A percentile compares a stretch with the other conserved stretches of the same genome.
Conservation (phyloP, 2,888 invertebrate species). For the Papilio demoleus region DNA sequence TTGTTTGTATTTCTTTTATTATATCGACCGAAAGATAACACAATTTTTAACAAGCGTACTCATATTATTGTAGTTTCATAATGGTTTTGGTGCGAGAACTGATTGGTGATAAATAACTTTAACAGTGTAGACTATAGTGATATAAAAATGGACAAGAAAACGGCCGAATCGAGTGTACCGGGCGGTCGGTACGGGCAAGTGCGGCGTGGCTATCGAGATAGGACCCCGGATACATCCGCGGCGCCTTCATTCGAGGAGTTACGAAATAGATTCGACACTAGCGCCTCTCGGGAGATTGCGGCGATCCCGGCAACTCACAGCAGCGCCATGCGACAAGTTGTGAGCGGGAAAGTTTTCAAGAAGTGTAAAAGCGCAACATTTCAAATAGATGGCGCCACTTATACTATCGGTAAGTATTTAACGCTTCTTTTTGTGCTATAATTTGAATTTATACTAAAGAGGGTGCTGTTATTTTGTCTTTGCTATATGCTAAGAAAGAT, state of each 20-base stretch:
- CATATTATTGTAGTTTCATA: conserved; percentile 27
- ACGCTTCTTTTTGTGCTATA: not conserved
- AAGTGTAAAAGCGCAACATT: conserved; percentile 95
- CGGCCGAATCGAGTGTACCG: conserved; percentile 48
- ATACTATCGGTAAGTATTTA: conserved; percentile 89
- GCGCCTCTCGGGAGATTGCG: conserved; percentile 73
- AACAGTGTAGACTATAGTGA: conserved; percentile 43
- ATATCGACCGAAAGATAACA: conserved; percentile 25
- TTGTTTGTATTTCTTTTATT: not conserved
- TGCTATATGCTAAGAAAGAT: too few species aligned
- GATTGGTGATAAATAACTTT: conserved; percentile 41
- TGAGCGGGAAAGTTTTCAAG: conserved; percentile 86
- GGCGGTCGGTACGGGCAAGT: conserved; percentile 73
- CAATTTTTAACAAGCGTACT: not conserved
- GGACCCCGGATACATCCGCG: conserved; percentile 65
- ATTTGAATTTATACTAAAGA: conserved; percentile 10
- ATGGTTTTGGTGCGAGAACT: conserved; percentile 32
- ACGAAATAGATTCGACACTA: conserved; percentile 74
- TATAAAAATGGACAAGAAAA: conserved; percentile 55
- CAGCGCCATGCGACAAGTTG: conserved; percentile 78
- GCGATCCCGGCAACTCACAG: conserved; percentile 78
- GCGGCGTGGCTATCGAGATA: conserved; percentile 59
- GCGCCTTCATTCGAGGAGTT: conserved; percentile 76
- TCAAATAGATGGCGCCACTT: conserved; percentile 93
- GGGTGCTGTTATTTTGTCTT: not conserved